phyloP scores from a whole-genome alignment of 2,797 vertebrate genomes.

The Clarias fuscus region DNA sequence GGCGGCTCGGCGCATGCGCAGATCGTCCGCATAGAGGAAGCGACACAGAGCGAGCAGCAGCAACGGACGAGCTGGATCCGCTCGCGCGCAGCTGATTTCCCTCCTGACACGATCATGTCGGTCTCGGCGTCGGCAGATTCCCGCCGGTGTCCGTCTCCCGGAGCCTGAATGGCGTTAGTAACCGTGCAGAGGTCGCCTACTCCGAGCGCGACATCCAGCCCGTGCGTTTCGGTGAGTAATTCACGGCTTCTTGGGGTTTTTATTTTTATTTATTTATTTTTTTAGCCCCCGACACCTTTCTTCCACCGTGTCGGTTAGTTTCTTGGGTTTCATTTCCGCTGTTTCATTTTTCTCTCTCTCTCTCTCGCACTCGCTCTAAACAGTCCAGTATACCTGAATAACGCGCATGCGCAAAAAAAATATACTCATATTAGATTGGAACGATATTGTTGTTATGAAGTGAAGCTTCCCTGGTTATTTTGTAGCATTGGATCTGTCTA shows the following conservation, averaged over 20 bases:
- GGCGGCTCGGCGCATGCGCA: slow-evolving; percentile 74
- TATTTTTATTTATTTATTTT: neutral
- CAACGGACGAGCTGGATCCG: slow-evolving; percentile 59
- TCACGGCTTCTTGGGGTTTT: slow-evolving; percentile 6
- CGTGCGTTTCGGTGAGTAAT: slow-evolving; percentile 93
- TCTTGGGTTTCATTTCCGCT: slow-evolving; percentile 65
- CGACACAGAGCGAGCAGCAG: slow-evolving; percentile 64
- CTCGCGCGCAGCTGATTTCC: slow-evolving; percentile 55
- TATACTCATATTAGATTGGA: slow-evolving; percentile 54
- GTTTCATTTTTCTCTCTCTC: slow-evolving; percentile 60
- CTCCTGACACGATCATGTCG: slow-evolving; percentile 69
- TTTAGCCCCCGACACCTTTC: slow-evolving; percentile 34
- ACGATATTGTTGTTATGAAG: slow-evolving; percentile 42
- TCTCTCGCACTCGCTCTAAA: slow-evolving; percentile 33
- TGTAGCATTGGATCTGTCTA: neutral
- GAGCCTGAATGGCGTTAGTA: slow-evolving; percentile 96
- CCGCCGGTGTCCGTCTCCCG: slow-evolving; percentile 78
- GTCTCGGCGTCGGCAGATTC: slow-evolving; percentile 69
- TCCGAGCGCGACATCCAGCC: slow-evolving; percentile 98
- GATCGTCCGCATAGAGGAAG: slow-evolving; percentile 67
- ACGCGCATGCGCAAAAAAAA: slow-evolving; percentile 83
- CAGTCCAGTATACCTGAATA: slow-evolving; percentile 74
- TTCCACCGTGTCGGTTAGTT: slow-evolving; percentile 38
- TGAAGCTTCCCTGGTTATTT: slow-evolving; percentile 11
- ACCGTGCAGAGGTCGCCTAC: slow-evolving; percentile 98